Percentiles rank a stretch among this genome's conserved stretches.
Conservation (phyloP, 1,140 invertebrate species). For the Drosophila teissieri region DNA sequence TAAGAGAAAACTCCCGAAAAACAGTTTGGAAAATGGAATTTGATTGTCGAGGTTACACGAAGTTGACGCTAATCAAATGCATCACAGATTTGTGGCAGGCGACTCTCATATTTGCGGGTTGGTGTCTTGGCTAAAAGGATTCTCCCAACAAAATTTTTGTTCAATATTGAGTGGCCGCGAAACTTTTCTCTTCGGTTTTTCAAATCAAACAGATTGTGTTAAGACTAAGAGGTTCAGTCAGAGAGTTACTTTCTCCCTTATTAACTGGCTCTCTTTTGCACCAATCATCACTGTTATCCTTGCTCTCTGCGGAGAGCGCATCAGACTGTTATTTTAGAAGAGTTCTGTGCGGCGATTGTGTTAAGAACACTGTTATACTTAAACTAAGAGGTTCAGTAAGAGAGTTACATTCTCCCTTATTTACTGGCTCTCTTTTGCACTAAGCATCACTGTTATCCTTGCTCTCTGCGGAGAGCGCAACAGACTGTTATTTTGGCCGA, state of each 20-base stretch:
- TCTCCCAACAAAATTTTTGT: background rate
- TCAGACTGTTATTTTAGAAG: conserved; percentile 11
- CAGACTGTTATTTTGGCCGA: conserved; percentile 12
- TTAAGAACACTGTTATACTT: conserved; percentile 34
- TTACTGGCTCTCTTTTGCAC: conserved; percentile 3
- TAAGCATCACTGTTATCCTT: conserved; percentile 1
- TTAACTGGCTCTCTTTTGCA: conserved; percentile 4
- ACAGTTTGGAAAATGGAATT: conserved; percentile 28
- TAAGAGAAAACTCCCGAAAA: conserved; percentile 11
- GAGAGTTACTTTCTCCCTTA: background rate
- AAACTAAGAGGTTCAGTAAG: conserved; percentile 10
- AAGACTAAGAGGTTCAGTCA: conserved; percentile 1
- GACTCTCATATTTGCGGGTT: conserved; percentile 57
- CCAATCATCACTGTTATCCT: conserved; percentile 2
- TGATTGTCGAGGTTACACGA: conserved; percentile 30
- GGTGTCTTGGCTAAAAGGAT: conserved; percentile 24
- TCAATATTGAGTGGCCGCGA: background rate
- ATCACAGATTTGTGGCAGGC: conserved; percentile 37
- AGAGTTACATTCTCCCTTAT: conserved; percentile 1
- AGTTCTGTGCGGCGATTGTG: background rate
- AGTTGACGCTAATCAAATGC: conserved; percentile 56
- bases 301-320: background rate
- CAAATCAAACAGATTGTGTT: too few species aligned
- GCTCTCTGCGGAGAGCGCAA: background rate
- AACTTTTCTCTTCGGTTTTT: background rate